These are phyloP conservation scores for Tenebrosternarchus preto DNA, from an alignment of 2,113 vertebrate species.

Conservation along the genomic window DNA sequence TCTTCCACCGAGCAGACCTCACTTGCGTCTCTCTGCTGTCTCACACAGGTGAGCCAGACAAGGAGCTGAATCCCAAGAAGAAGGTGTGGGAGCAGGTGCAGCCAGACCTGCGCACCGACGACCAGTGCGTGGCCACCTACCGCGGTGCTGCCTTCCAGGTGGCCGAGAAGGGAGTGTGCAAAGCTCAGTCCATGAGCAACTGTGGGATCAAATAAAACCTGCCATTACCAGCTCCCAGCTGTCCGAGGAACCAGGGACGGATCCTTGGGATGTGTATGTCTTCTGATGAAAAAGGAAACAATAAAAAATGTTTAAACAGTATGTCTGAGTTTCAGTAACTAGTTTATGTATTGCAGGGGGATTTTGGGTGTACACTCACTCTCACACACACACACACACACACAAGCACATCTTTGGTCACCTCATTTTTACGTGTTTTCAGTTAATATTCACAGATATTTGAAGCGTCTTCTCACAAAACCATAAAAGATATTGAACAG, in stretches of 20 bases:
- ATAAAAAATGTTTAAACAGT: neutral
- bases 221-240: neutral
- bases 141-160: slow-evolving; percentile 91
- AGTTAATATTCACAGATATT: no score
- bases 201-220: slow-evolving; percentile 87
- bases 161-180: slow-evolving; percentile 88
- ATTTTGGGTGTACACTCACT: no score
- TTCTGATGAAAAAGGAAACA: slow-evolving; percentile 31
- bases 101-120: slow-evolving; percentile 86
- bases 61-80: slow-evolving; percentile 97
- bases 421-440: neutral
- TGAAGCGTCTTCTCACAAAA: no score
- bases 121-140: slow-evolving; percentile 87
- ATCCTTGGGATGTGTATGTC: neutral
- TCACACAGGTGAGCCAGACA: slow-evolving; percentile 88
- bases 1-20: neutral
- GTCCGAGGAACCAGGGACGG: neutral
- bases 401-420: neutral
- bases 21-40: slow-evolving; percentile 11
- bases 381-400: no score
- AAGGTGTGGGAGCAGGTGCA: slow-evolving; percentile 98
- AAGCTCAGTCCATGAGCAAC: slow-evolving; percentile 89
- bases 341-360: no score
- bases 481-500: neutral
- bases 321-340: neutral